These are phyloP conservation scores for Drosophila leontia DNA, from an alignment of 1,140 invertebrate genomes.

Conservation along the genomic window DNA sequence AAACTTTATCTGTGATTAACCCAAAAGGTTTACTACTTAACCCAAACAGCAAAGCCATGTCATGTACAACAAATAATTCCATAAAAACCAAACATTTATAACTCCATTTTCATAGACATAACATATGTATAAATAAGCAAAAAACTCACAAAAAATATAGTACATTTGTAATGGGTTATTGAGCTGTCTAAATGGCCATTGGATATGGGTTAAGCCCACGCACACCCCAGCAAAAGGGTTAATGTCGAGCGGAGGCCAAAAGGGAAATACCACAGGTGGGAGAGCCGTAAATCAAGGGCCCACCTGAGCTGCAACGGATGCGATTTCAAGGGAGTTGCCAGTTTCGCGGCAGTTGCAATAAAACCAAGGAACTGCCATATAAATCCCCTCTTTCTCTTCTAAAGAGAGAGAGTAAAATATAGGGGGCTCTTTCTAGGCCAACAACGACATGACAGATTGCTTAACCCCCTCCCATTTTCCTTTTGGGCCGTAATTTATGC, in stretches of 20 bases:
- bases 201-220: slow-evolving; percentile 27
- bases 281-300: slow-evolving; percentile 34
- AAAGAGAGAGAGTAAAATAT: slow-evolving; percentile 18
- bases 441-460: slow-evolving; percentile 56
- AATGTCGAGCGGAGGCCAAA: slow-evolving; percentile 13
- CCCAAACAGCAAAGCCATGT: background rate
- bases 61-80: background rate
- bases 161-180: slow-evolving; percentile 22
- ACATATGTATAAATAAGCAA: background rate
- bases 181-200: slow-evolving; percentile 15
- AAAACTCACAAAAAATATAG: background rate
- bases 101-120: background rate
- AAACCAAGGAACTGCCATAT: slow-evolving; percentile 22
- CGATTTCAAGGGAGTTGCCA: slow-evolving; percentile 41
- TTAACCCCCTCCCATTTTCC: background rate
- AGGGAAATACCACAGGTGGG: slow-evolving; percentile 15
- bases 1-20: background rate
- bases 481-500: slow-evolving; percentile 53
- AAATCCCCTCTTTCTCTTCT: background rate
- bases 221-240: slow-evolving; percentile 15
- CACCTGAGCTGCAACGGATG: slow-evolving; percentile 36
- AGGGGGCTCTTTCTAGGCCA: slow-evolving; percentile 30
- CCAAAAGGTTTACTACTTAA: too few species aligned
- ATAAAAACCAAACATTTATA: background rate
- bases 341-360: slow-evolving; percentile 50